These are phyloP conservation scores for Microcebus tavaratra DNA, from an alignment of 2,113 vertebrate genomes.

Conservation along the genomic window DNA sequence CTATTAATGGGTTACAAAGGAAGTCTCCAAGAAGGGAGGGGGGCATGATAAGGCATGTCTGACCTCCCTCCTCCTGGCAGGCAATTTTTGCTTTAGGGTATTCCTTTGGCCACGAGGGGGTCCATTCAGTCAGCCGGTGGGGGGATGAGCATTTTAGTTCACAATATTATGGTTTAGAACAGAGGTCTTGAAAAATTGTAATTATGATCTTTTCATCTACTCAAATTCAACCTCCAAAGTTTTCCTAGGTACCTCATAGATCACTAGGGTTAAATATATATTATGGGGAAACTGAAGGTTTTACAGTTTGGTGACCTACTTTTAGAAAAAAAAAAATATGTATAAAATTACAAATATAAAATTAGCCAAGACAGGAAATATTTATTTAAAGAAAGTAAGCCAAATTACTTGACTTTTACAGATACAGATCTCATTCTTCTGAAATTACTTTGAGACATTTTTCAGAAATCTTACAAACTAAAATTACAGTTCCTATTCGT, in stretches of 20 bases:
- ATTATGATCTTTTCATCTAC: background rate
- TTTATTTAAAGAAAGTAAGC: background rate
- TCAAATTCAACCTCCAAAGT: background rate
- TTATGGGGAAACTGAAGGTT: background rate
- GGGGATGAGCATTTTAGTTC: too few species aligned
- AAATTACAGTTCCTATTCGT: background rate
- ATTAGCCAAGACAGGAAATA: too few species aligned
- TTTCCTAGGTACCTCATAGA: background rate
- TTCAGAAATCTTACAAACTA: background rate
- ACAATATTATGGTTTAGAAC: background rate
- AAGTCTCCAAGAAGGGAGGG: too few species aligned
- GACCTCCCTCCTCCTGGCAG: too few species aligned
- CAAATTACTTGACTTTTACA: background rate
- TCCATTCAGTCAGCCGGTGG: too few species aligned
- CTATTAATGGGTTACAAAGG: too few species aligned
- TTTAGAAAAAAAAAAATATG: background rate
- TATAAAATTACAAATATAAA: background rate
- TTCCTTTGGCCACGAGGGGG: too few species aligned
- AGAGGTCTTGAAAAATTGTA: background rate
- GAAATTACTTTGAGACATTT: background rate
- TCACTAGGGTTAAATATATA: background rate
- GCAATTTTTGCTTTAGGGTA: too few species aligned
- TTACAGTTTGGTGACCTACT: background rate
- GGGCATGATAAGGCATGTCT: too few species aligned
- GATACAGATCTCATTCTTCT: background rate